These are phyloP conservation scores for Oryzias dopingdopingensis DNA, from an alignment of 2,797 vertebrate genomes.

Conservation along the genomic window DNA sequence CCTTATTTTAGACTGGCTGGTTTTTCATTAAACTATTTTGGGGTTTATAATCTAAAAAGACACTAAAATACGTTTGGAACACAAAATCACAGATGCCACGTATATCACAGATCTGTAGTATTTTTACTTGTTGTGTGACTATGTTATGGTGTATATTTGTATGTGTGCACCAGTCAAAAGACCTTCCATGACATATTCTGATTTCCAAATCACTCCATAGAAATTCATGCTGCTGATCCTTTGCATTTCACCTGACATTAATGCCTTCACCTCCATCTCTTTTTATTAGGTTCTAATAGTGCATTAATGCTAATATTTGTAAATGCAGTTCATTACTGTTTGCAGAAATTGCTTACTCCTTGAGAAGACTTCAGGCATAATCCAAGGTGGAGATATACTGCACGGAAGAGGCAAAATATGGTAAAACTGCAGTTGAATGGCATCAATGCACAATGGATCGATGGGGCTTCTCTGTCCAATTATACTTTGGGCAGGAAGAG, in stretches of 20 bases:
- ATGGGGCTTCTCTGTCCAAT: conserved; percentile 55
- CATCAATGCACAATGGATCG: conserved; percentile 35
- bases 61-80: conserved; percentile 26
- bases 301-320: conserved; percentile 73
- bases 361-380: conserved; percentile 38
- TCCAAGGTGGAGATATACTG: conserved; percentile 51
- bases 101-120: too few species aligned
- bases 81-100: conserved; percentile 16
- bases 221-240: conserved; percentile 31
- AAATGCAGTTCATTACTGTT: conserved; percentile 55
- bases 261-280: conserved; percentile 44
- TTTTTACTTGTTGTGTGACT: too few species aligned
- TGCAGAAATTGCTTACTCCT: conserved; percentile 51
- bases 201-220: conserved; percentile 53
- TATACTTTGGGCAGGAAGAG: conserved; percentile 51
- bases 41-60: conserved; percentile 33
- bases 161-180: conserved; percentile 9
- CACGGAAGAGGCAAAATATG: conserved; percentile 8
- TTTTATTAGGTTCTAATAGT: conserved; percentile 62
- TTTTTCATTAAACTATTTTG: conserved; percentile 44
- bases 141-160: neutral
- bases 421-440: conserved; percentile 26
- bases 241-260: conserved; percentile 47
- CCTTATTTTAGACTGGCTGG: conserved; percentile 14
- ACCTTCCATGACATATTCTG: conserved; percentile 30